A percentile compares a stretch with the other conserved stretches of the same genome.
Evolutionary conservation across 2,888 invertebrate species (phyloP).

Genomic region (Carpatolechia fugitivella): DNA sequence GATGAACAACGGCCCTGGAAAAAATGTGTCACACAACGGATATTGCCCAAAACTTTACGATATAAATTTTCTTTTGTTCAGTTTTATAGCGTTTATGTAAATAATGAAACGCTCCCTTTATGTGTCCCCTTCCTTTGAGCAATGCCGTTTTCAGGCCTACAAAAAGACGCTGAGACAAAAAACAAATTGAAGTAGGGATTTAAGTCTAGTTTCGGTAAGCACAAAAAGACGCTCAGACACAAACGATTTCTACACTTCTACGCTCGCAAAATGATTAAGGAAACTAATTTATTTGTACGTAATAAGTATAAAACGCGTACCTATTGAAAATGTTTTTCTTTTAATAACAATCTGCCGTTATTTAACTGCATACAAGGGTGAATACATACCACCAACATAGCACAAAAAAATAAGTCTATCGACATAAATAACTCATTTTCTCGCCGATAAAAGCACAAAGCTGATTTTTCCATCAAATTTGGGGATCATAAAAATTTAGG

Average conservation of each 20-base stretch:
- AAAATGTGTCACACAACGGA: conserved; percentile 73
- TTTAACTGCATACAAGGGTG: too few species aligned
- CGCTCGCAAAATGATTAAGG: too few species aligned
- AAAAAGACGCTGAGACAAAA: background rate
- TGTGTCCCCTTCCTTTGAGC: conserved; percentile 31
- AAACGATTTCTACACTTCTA: too few species aligned
- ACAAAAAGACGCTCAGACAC: background rate
- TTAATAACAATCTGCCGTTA: too few species aligned
- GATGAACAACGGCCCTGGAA: conserved; percentile 72
- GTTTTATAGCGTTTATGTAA: conserved; percentile 60
- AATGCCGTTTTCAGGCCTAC: background rate
- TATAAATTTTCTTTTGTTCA: conserved; percentile 66
- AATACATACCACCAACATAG: too few species aligned
- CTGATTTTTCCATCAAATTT: background rate
- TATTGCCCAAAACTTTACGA: conserved; percentile 67
- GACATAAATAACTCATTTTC: background rate
- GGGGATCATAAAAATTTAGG: background rate
- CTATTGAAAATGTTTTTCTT: too few species aligned
- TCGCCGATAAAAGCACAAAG: background rate
- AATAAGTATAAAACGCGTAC: too few species aligned
- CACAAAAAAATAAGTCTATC: background rate
- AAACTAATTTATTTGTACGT: too few species aligned
- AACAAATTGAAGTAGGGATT: too few species aligned
- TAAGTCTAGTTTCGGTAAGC: background rate
- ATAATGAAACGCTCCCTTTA: conserved; percentile 58